Evolutionary conservation across 2,888 invertebrate species (phyloP).

Genomic region (Spilarctia lutea): DNA sequence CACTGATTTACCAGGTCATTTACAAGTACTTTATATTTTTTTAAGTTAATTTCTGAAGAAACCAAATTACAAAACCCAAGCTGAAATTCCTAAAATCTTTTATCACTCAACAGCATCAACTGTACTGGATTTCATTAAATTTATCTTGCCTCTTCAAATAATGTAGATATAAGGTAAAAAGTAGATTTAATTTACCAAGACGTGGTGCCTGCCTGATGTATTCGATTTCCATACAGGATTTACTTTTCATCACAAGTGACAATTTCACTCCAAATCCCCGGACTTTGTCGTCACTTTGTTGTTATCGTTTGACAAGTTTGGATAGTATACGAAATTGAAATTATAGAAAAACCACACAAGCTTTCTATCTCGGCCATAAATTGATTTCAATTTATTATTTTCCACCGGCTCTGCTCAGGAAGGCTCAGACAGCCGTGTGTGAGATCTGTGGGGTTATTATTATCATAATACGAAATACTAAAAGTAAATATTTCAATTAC

Average conservation of each 20-base stretch:
- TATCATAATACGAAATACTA: background rate
- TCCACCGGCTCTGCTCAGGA: background rate
- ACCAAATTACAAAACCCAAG: no score
- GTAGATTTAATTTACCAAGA: background rate
- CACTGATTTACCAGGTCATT: no score
- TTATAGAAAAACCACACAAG: background rate
- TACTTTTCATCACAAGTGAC: background rate
- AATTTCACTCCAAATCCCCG: background rate
- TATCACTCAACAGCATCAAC: background rate
- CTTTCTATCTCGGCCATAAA: background rate
- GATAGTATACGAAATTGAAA: background rate
- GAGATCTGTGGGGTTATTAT: no score
- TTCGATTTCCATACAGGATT: background rate
- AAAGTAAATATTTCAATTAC: background rate
- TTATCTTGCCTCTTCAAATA: background rate
- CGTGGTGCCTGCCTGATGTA: no score
- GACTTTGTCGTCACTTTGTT: background rate
- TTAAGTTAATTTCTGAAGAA: no score
- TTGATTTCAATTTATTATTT: background rate
- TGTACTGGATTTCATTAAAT: background rate
- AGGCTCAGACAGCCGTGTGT: no score
- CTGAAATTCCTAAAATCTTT: background rate
- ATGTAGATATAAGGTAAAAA: background rate
- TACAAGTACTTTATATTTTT: background rate
- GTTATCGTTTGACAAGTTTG: no score